These are phyloP conservation scores for Limnephilus marmoratus DNA, from an alignment of 2,888 invertebrate species.

Conservation along the genomic window DNA sequence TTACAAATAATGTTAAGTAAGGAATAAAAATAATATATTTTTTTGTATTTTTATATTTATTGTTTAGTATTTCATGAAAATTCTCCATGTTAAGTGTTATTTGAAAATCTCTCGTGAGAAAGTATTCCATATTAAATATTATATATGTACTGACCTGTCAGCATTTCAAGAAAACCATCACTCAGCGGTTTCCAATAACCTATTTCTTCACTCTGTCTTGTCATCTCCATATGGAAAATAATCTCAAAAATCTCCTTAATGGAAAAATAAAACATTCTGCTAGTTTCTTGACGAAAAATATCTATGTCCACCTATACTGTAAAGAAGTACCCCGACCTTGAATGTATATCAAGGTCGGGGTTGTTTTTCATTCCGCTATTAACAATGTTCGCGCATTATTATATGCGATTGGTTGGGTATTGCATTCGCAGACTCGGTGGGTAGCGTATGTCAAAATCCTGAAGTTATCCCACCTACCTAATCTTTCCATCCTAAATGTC, in stretches of 20 bases:
- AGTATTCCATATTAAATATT: neutral
- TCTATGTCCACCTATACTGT: neutral
- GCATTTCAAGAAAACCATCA: neutral
- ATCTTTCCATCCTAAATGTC: too few relatives aligned
- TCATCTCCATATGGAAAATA: neutral
- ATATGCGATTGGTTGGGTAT: too few relatives aligned
- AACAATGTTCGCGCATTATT: too few relatives aligned
- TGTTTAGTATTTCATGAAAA: neutral
- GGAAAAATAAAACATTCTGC: neutral
- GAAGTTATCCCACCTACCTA: too few relatives aligned
- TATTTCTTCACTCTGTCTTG: slow-evolving; percentile 3
- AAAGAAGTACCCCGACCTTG: too few relatives aligned
- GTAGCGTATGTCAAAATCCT: too few relatives aligned
- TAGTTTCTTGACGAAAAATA: neutral
- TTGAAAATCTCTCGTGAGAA: neutral
- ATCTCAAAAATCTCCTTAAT: neutral
- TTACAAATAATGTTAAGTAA: too few relatives aligned
- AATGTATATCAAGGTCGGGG: too few relatives aligned
- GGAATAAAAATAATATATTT: too few relatives aligned
- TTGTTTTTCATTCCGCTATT: too few relatives aligned
- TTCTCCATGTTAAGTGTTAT: neutral
- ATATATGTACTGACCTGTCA: neutral
- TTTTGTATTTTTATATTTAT: too few relatives aligned
- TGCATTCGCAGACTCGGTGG: too few relatives aligned
- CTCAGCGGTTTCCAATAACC: slow-evolving; percentile 10